phyloP scores from a whole-genome alignment of 2,888 invertebrate genomes.

The Drosophila quinaria region DNA sequence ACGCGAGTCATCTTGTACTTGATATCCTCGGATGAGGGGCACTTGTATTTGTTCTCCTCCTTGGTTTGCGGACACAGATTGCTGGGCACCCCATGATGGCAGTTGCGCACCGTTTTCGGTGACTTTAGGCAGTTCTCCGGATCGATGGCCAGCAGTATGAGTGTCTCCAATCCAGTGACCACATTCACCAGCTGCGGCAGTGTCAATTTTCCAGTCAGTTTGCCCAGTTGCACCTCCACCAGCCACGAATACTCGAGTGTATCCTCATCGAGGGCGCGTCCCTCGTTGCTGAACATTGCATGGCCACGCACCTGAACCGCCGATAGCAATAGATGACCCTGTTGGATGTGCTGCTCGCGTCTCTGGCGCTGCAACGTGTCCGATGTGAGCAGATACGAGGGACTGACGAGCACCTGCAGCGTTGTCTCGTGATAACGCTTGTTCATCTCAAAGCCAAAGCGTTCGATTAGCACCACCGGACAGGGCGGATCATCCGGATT shows the following conservation, averaged over 20 bases:
- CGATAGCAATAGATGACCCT: constrained; percentile 94
- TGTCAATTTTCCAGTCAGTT: constrained; percentile 95
- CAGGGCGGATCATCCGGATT: constrained; percentile 96
- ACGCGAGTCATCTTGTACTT: constrained; percentile 97
- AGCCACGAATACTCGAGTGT: constrained; percentile 99
- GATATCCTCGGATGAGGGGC: constrained; percentile 93
- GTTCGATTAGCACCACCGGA: constrained; percentile 94
- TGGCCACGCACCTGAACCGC: constrained; percentile 96
- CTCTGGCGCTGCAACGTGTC: constrained; percentile 90
- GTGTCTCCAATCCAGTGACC: constrained; percentile 94
- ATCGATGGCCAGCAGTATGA: constrained; percentile 93
- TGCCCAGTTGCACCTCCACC: constrained; percentile 97
- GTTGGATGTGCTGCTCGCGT: constrained; percentile 90
- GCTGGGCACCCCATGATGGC: constrained; percentile 92
- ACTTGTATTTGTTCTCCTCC: constrained; percentile 90
- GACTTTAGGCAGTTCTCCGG: constrained; percentile 95
- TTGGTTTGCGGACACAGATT: constrained; percentile 90
- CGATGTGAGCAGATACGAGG: constrained; percentile 92
- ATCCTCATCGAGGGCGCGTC: constrained; percentile 95
- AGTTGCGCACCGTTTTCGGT: constrained; percentile 91
- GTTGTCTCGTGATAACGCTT: constrained; percentile 96
- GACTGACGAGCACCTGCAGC: constrained; percentile 95
- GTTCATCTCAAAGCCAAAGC: constrained; percentile 98
- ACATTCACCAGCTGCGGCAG: constrained; percentile 95
- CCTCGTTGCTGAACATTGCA: constrained; percentile 98